Evolutionary conservation across 2,888 invertebrate genomes (phyloP), one percentile per base, ranked within the genome.

Genomic region (Morpho helenor): DNA sequence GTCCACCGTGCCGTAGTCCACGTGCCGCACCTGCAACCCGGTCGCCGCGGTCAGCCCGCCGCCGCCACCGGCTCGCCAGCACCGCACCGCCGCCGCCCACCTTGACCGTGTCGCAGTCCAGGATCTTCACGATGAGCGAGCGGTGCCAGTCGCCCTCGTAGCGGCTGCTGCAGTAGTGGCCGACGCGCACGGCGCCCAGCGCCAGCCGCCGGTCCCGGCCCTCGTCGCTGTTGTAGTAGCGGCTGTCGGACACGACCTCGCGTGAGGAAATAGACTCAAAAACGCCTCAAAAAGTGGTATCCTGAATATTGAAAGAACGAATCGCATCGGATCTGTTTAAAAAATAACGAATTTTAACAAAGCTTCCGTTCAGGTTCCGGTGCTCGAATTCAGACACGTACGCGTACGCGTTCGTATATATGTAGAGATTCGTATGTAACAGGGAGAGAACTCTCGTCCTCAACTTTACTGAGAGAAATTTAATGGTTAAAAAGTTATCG

Each of bases 1-100:
- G 61, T 82, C 82, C 73, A 92, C 87, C 49, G 92, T 92, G 71
- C 92, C 93, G 79, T 91, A 92, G 84, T 93, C 93, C 66, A 92
- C 80, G 79, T 91, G 92, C 45, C 91, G 90, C 68, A 92, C 90
- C 91, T 92, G 73, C 61, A 9, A 8, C 8, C n/a, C n/a, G 6
- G 9, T n/a, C 47, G 7, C 45, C 7, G n/a, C 31, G 23, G 8
- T 47, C 22, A 39, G 4, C 48, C 4, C 47, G 9, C 22, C 2
- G 39, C 8, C 10, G 23, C 23, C 52, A 42, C 44, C 51, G 16
- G 2, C 39, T 4, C 10, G 23, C 23, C 52, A 42, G 41, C 51
- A n/a, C 41, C 8, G 16, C 2, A 22, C 8, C 10, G 23, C 23
- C 52, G 46, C 44, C 51, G 16, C 41, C 8, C 44, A 89, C 91